These are phyloP conservation scores for Hypolimnas misippus DNA, from an alignment of 2,888 invertebrate genomes.

Conservation along the genomic window DNA sequence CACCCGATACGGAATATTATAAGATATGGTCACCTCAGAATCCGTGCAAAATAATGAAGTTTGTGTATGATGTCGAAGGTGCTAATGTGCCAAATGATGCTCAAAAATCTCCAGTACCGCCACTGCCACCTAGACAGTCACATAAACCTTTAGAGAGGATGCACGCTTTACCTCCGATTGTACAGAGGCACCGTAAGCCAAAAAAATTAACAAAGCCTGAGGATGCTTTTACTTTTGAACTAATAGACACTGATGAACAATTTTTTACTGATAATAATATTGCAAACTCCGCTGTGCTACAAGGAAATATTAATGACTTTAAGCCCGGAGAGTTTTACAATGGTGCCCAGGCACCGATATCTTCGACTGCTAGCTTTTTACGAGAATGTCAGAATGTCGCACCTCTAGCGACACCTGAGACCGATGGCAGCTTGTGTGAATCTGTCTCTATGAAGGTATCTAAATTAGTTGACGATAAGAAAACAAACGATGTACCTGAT, in stretches of 20 bases:
- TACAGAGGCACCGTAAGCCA: slow-evolving; percentile 87
- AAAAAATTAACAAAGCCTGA: slow-evolving; percentile 86
- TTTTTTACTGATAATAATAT: slow-evolving; percentile 80
- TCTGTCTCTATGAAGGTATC: slow-evolving; percentile 80
- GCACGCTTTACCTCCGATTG: slow-evolving; percentile 88
- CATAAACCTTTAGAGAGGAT: slow-evolving; percentile 92
- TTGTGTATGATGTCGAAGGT: slow-evolving; percentile 79
- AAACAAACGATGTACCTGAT: slow-evolving; percentile 73
- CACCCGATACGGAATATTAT: slow-evolving; percentile 86
- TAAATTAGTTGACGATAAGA: slow-evolving; percentile 74
- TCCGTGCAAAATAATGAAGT: slow-evolving; percentile 83
- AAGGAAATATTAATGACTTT: slow-evolving; percentile 73
- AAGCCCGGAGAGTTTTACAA: slow-evolving; percentile 81
- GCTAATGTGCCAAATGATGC: slow-evolving; percentile 74
- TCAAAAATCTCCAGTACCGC: slow-evolving; percentile 88
- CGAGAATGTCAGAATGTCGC: slow-evolving; percentile 74
- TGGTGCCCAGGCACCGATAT: slow-evolving; percentile 67
- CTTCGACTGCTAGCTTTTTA: slow-evolving; percentile 71
- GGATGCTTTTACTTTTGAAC: slow-evolving; percentile 92
- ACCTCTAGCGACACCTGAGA: slow-evolving; percentile 85
- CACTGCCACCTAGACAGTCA: slow-evolving; percentile 87
- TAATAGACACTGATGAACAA: slow-evolving; percentile 92
- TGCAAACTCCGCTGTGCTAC: slow-evolving; percentile 70
- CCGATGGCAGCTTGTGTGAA: slow-evolving; percentile 84
- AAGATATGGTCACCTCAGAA: slow-evolving; percentile 88